These are phyloP conservation scores for Hippocampus kuda DNA, from an alignment of 2,797 vertebrate species.

Conservation along the genomic window DNA sequence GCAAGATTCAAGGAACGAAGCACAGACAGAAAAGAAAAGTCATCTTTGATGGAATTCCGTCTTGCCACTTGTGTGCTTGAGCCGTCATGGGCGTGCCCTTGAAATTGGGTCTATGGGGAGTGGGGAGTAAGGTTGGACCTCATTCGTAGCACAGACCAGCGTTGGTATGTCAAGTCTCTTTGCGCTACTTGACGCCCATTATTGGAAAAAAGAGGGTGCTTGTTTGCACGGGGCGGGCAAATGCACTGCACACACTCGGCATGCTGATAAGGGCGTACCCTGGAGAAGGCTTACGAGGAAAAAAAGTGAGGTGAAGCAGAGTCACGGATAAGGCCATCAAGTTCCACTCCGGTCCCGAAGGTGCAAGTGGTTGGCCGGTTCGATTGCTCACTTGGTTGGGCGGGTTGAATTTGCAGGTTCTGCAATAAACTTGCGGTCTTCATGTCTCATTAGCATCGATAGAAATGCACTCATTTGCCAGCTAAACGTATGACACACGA, in stretches of 20 bases:
- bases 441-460: too few species aligned
- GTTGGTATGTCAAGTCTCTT: constrained; percentile 32
- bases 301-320: constrained; percentile 13
- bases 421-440: too few species aligned
- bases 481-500: not conserved
- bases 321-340: not conserved
- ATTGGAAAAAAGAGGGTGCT: constrained; percentile 23
- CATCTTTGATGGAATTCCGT: not conserved
- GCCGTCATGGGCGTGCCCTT: not conserved
- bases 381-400: too few species aligned
- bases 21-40: not conserved
- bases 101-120: not conserved
- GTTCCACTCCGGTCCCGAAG: not conserved
- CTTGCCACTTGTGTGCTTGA: not conserved
- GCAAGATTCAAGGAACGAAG: constrained; percentile 13
- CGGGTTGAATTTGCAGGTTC: not conserved
- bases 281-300: constrained; percentile 1
- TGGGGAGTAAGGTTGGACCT: too few species aligned
- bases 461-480: not conserved
- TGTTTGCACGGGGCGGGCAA: constrained; percentile 27
- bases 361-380: not conserved
- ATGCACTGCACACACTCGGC: constrained; percentile 34
- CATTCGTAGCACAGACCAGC: too few species aligned
- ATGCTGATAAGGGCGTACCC: constrained; percentile 39
- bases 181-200: constrained; percentile 26